A percentile compares a stretch with the other conserved stretches of the same genome.
phyloP scores from a whole-genome alignment of 2,797 vertebrate species.

The Coluber constrictor region DNA sequence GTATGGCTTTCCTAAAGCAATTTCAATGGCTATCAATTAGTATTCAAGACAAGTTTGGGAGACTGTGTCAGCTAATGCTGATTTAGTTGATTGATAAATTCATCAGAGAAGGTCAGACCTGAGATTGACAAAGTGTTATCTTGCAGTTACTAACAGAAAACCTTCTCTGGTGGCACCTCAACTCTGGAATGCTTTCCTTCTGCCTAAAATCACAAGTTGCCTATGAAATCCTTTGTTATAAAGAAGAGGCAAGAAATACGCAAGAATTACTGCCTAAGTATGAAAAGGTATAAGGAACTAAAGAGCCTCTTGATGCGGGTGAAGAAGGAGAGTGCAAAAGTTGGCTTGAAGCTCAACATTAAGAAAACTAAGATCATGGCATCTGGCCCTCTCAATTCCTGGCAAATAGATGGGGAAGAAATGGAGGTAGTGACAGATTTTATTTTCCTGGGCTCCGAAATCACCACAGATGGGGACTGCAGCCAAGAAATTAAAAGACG shows the following conservation, averaged over 20 bases:
- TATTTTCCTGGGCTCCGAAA: no score
- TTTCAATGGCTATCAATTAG: background rate
- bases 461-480: no score
- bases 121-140: background rate
- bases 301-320: no score
- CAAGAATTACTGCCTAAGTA: background rate
- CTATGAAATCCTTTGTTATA: background rate
- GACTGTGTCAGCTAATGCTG: background rate
- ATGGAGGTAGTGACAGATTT: no score
- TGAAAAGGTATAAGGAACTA: no score
- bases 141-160: background rate
- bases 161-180: background rate
- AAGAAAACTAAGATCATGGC: no score
- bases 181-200: background rate
- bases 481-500: no score
- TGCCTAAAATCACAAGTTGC: background rate
- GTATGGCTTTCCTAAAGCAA: background rate
- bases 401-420: no score
- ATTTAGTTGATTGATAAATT: background rate
- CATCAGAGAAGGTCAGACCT: background rate
- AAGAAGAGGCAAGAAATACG: background rate
- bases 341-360: no score
- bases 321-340: no score
- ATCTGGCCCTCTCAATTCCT: no score
- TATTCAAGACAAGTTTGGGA: background rate